These are phyloP conservation scores for Ctenopoma multispine DNA, from an alignment of 2,797 vertebrate species.

Conservation along the genomic window DNA sequence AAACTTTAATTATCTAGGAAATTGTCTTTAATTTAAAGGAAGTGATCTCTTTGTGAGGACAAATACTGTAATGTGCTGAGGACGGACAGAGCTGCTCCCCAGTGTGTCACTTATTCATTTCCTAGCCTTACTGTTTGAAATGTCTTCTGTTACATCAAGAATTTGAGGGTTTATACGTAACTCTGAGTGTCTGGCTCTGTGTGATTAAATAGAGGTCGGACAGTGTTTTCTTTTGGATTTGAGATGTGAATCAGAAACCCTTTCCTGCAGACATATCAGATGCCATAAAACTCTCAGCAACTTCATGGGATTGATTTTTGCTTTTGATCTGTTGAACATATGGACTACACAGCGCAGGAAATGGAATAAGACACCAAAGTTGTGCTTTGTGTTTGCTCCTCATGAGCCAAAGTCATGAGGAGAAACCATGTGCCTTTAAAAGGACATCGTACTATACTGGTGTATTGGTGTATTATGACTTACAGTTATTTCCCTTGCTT, in stretches of 20 bases:
- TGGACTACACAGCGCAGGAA: constrained; percentile 13
- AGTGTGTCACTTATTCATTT: not conserved
- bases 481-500: not conserved
- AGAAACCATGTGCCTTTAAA: constrained; percentile 2
- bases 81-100: not conserved
- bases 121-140: not conserved
- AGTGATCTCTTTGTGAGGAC: not conserved
- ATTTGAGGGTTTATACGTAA: constrained; percentile 16
- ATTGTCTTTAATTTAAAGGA: not conserved
- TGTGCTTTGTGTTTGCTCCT: constrained; percentile 13
- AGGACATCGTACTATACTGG: not conserved
- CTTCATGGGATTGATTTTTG: constrained; percentile 32
- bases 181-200: constrained; percentile 35
- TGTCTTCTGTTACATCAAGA: constrained; percentile 28
- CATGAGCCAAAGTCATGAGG: not conserved
- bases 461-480: not conserved
- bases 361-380: constrained; percentile 40
- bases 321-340: constrained; percentile 51
- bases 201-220: constrained; percentile 13
- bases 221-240: constrained; percentile 46
- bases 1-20: not conserved
- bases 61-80: not conserved
- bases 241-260: constrained; percentile 38
- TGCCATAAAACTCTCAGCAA: constrained; percentile 37
- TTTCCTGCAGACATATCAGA: constrained; percentile 46